Percentiles rank a stretch among this genome's conserved stretches.
Evolutionary conservation across 1,140 invertebrate genomes (phyloP).

Genomic region (Panagrolaimus sp.): DNA sequence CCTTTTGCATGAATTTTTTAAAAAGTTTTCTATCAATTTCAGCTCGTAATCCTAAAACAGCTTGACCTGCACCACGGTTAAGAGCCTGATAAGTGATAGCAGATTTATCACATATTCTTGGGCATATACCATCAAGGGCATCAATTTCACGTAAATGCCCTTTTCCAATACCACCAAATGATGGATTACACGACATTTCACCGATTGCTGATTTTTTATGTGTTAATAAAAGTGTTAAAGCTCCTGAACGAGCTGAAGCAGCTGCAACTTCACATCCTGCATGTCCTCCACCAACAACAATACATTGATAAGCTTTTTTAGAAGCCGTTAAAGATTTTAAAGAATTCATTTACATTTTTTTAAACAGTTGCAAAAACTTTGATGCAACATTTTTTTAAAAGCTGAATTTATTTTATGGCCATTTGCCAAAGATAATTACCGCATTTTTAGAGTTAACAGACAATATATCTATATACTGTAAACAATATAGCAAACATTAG

Average conservation of each 20-base stretch:
- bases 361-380: too few relatives aligned
- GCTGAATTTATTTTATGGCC: too few relatives aligned
- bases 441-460: too few relatives aligned
- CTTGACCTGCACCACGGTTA: constrained; percentile 74
- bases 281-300: constrained; percentile 83
- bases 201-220: constrained; percentile 83
- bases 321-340: too few relatives aligned
- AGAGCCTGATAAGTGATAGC: constrained; percentile 67
- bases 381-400: too few relatives aligned
- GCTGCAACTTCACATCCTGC: constrained; percentile 83
- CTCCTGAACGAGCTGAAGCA: constrained; percentile 78
- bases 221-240: constrained; percentile 75
- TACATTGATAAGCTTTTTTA: constrained; percentile 66
- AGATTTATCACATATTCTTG: constrained; percentile 70
- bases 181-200: constrained; percentile 76
- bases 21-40: constrained; percentile 83
- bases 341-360: too few relatives aligned
- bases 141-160: constrained; percentile 81
- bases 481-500: too few relatives aligned
- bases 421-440: too few relatives aligned
- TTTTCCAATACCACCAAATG: constrained; percentile 90
- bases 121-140: constrained; percentile 81
- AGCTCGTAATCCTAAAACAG: constrained; percentile 79
- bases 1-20: constrained; percentile 74
- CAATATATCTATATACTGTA: too few relatives aligned